Evolutionary conservation across 2,113 vertebrate genomes (phyloP).

Genomic region (Albula glossodonta): DNA sequence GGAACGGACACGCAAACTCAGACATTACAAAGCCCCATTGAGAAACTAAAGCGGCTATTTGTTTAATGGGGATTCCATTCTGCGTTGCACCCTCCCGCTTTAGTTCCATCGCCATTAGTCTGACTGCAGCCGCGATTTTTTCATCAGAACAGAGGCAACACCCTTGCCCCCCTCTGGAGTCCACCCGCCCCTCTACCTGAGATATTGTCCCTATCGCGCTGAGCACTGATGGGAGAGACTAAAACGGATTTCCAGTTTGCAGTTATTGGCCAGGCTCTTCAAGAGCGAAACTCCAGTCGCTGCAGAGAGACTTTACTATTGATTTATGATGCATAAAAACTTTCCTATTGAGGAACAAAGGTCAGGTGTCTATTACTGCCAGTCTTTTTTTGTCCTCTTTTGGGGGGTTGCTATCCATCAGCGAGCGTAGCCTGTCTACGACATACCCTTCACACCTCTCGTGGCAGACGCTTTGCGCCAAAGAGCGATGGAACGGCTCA

Average conservation of each 20-base stretch:
- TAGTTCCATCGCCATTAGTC: neutral
- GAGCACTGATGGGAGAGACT: no score
- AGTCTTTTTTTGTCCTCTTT: slow-evolving; percentile 44
- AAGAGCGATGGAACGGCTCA: slow-evolving; percentile 38
- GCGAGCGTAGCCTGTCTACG: slow-evolving; percentile 56
- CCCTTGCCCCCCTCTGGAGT: neutral
- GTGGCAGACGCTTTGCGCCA: slow-evolving; percentile 42
- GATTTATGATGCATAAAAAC: slow-evolving; percentile 24
- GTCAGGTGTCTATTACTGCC: slow-evolving; percentile 50
- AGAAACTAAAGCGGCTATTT: neutral
- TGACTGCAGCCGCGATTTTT: neutral
- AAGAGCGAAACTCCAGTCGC: neutral
- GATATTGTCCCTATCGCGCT: no score
- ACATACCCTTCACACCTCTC: slow-evolving; percentile 51
- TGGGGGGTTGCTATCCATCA: slow-evolving; percentile 46
- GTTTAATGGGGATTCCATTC: neutral
- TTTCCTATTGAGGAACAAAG: slow-evolving; percentile 51
- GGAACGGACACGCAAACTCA: neutral
- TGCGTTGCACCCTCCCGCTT: neutral
- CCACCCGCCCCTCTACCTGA: no score
- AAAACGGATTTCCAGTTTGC: neutral
- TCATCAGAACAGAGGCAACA: no score
- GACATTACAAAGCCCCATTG: no score
- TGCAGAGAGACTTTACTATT: neutral
- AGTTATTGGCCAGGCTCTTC: neutral